Evolutionary conservation across 2,797 vertebrate species (phyloP).

Genomic region (Cichlasoma orientale): DNA sequence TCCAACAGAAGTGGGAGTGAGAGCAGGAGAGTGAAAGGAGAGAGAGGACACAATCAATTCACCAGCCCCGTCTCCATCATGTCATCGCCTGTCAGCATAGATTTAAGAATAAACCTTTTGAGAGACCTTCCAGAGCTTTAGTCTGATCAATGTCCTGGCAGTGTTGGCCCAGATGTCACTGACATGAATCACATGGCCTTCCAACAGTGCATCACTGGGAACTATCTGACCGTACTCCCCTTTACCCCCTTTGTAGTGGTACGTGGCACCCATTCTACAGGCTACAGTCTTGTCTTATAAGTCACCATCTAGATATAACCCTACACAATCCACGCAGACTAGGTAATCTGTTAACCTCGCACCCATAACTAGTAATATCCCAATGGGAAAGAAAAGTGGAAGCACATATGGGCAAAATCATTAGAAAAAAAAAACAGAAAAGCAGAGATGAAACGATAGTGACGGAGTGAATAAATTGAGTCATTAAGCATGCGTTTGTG

Average conservation of each 20-base stretch:
- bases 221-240: conserved; percentile 1
- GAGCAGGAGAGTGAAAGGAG: conserved; percentile 49
- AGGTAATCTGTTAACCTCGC: conserved; percentile 9
- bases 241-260: background rate
- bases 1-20: conserved; percentile 14
- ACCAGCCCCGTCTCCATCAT: conserved; percentile 72
- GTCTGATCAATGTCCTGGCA: conserved; percentile 65
- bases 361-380: conserved; percentile 11
- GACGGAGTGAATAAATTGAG: conserved; percentile 92
- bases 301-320: background rate
- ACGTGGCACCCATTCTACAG: background rate
- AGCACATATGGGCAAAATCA: conserved; percentile 93
- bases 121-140: conserved; percentile 65
- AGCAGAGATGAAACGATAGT: conserved; percentile 59
- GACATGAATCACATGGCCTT: conserved; percentile 35
- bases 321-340: background rate
- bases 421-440: conserved; percentile 76
- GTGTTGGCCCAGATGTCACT: conserved; percentile 44
- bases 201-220: background rate
- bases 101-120: conserved; percentile 77
- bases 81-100: conserved; percentile 78
- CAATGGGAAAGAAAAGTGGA: conserved; percentile 68
- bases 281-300: background rate
- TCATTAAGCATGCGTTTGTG: conserved; percentile 98
- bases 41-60: conserved; percentile 74